Evolutionary conservation across 2,888 invertebrate species (phyloP).

Genomic region (Lasius fuliginosus): DNA sequence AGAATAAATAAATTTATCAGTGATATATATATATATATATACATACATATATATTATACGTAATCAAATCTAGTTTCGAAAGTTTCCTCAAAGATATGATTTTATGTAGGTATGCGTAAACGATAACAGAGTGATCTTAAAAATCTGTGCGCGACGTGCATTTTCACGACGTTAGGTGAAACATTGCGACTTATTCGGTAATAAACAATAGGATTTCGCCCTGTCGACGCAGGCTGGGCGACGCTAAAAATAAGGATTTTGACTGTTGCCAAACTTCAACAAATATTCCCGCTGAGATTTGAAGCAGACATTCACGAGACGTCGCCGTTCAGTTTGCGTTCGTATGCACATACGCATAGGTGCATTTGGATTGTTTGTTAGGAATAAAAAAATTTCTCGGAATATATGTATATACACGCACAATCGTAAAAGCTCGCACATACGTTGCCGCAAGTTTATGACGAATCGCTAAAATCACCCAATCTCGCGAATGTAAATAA

Average conservation of each 20-base stretch:
- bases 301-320: conserved; percentile 60
- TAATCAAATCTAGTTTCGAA: not conserved
- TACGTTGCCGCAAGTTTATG: conserved; percentile 11
- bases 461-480: not conserved
- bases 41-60: not conserved
- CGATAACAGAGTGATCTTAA: not conserved
- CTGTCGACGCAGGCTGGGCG: conserved; percentile 69
- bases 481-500: not conserved
- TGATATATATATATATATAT: not conserved
- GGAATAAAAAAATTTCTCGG: not conserved
- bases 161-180: conserved; percentile 5
- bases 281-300: conserved; percentile 75
- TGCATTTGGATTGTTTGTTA: not conserved
- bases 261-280: conserved; percentile 84
- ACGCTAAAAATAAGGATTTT: conserved; percentile 82
- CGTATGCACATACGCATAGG: conserved; percentile 57
- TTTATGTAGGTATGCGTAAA: not conserved
- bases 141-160: not conserved
- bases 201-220: conserved; percentile 75
- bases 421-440: not conserved
- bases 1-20: conserved; percentile 19
- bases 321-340: conserved; percentile 66
- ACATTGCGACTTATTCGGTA: conserved; percentile 48
- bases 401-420: not conserved
- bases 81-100: not conserved